phyloP scores from a whole-genome alignment of 2,888 invertebrate species.

The Thymelicus lineola region DNA sequence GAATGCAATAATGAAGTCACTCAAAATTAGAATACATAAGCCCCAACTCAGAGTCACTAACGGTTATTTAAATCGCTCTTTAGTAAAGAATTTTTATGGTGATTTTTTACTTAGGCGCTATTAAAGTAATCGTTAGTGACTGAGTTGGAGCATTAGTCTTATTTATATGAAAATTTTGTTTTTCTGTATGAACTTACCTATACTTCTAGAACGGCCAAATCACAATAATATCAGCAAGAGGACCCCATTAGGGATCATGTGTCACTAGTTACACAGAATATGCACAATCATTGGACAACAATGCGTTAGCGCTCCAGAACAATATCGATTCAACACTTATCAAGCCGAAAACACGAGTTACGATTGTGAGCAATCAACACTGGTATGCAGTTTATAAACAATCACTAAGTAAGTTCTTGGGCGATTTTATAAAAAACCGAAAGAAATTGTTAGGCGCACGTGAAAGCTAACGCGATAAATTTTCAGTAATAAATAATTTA shows the following conservation, averaged over 20 bases:
- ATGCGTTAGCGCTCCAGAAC: conserved; percentile 57
- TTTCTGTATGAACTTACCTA: conserved; percentile 48
- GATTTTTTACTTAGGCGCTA: no score
- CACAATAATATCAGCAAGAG: conserved; percentile 45
- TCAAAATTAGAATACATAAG: neutral
- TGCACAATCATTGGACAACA: conserved; percentile 74
- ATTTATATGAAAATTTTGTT: neutral
- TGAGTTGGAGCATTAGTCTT: no score
- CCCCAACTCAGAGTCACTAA: no score
- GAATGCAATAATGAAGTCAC: neutral
- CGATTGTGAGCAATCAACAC: conserved; percentile 19
- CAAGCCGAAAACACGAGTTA: conserved; percentile 58
- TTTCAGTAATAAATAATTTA: conserved; percentile 39
- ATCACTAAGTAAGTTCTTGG: conserved; percentile 45
- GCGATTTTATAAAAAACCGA: conserved; percentile 31
- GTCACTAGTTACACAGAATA: conserved; percentile 61
- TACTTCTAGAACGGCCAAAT: conserved; percentile 44
- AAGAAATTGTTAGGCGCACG: conserved; percentile 43
- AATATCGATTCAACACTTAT: conserved; percentile 66
- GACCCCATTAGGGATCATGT: conserved; percentile 60
- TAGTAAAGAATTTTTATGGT: no score
- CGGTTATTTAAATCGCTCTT: no score
- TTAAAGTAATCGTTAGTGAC: no score
- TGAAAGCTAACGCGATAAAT: conserved; percentile 48
- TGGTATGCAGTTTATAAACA: conserved; percentile 54